Evolutionary conservation across 2,888 invertebrate species (phyloP).

Genomic region (Trachelus stipa): DNA sequence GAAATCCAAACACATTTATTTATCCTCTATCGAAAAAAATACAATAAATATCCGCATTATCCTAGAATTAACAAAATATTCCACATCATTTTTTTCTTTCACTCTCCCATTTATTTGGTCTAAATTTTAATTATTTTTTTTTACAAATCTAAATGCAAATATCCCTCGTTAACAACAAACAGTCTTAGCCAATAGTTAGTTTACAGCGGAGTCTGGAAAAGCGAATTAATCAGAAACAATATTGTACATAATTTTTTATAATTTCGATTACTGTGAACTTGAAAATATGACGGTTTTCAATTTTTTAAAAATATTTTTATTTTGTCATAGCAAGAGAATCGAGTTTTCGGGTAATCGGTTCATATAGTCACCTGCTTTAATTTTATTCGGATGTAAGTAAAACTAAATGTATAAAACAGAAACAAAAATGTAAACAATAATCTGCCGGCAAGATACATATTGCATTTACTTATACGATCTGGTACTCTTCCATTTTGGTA

Average conservation of each 20-base stretch:
- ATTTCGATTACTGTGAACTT: slow-evolving; percentile 9
- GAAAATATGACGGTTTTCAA: slow-evolving; percentile 9
- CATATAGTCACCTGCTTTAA: slow-evolving; percentile 10
- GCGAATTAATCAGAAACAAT: not conserved
- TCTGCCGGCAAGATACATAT: slow-evolving; percentile 17
- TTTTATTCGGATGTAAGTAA: slow-evolving; percentile 7
- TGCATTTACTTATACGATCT: slow-evolving; percentile 7
- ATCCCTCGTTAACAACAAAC: slow-evolving; percentile 9
- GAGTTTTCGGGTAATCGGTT: slow-evolving; percentile 4
- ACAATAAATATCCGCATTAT: slow-evolving; percentile 59
- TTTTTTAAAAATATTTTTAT: slow-evolving; percentile 5
- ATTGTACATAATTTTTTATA: not conserved
- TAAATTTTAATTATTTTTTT: slow-evolving; percentile 21
- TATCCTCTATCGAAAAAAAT: slow-evolving; percentile 33
- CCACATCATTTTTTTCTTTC: slow-evolving; percentile 3
- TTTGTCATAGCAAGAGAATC: slow-evolving; percentile 33
- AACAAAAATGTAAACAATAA: slow-evolving; percentile 10
- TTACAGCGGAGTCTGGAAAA: not conserved
- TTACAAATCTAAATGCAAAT: slow-evolving; percentile 53
- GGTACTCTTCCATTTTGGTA: slow-evolving; percentile 11
- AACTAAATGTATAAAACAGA: slow-evolving; percentile 21
- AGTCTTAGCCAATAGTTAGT: slow-evolving; percentile 12
- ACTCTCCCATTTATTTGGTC: slow-evolving; percentile 16
- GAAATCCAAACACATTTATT: slow-evolving; percentile 62
- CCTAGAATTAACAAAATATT: slow-evolving; percentile 61